phyloP scores from a whole-genome alignment of 2,113 vertebrate species.

The Siphamia tubifer region DNA sequence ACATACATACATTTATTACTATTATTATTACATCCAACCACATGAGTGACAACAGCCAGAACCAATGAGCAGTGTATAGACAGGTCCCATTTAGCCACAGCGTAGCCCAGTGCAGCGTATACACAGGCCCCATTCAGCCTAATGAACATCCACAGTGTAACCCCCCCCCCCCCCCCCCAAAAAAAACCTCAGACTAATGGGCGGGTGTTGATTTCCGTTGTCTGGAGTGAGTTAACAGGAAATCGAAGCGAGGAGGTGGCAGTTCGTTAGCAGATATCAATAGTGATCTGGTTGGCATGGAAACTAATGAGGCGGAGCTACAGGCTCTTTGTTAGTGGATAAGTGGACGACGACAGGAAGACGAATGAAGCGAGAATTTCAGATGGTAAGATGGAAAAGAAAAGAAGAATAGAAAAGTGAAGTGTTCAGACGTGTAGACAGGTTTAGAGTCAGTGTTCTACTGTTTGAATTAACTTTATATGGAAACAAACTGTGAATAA shows the following conservation, averaged over 20 bases:
- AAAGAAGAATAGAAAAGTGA: neutral
- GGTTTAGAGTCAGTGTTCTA: too few species aligned
- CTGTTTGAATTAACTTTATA: too few species aligned
- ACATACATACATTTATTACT: too few species aligned
- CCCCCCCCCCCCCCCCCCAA: too few species aligned
- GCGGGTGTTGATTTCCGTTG: slow-evolving; percentile 64
- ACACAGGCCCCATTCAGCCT: slow-evolving; percentile 36
- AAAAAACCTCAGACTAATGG: slow-evolving; percentile 61
- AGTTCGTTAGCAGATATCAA: slow-evolving; percentile 70
- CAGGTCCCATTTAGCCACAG: slow-evolving; percentile 51
- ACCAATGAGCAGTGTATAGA: neutral
- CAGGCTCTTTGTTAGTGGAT: slow-evolving; percentile 47
- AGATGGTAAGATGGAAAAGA: too few species aligned
- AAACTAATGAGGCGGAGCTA: slow-evolving; percentile 56
- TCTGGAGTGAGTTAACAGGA: slow-evolving; percentile 61
- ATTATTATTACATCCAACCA: slow-evolving; percentile 11
- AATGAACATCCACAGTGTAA: slow-evolving; percentile 33
- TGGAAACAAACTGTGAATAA: too few species aligned
- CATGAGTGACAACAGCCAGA: slow-evolving; percentile 6
- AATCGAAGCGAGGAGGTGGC: slow-evolving; percentile 67
- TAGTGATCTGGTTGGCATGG: slow-evolving; percentile 64
- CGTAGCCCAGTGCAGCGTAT: neutral
- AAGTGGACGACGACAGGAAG: slow-evolving; percentile 53
- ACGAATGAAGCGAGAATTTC: slow-evolving; percentile 25
- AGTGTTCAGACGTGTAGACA: too few species aligned